These are phyloP conservation scores for Pseudomyrmex cubaensis DNA, from an alignment of 1,140 invertebrate species.

Conservation along the genomic window DNA sequence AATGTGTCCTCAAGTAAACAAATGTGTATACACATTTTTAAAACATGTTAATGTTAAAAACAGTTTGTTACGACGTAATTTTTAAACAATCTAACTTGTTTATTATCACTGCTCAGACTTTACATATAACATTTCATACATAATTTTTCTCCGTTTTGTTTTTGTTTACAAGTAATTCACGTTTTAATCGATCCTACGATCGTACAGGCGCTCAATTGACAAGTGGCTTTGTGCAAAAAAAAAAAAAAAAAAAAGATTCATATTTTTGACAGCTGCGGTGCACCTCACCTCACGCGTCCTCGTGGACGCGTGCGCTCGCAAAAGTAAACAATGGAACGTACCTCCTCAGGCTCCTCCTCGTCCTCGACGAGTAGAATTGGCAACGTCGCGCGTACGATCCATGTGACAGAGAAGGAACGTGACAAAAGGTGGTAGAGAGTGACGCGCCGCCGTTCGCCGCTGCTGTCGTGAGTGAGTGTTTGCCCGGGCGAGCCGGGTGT, in stretches of 20 bases:
- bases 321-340: slow-evolving; percentile 79
- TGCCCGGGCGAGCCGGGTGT: slow-evolving; percentile 82
- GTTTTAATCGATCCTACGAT: neutral
- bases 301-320: slow-evolving; percentile 71
- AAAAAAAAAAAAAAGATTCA: neutral
- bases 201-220: neutral
- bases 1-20: too few species aligned
- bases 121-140: too few species aligned
- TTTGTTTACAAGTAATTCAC: neutral
- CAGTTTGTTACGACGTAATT: too few species aligned
- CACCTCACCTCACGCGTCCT: neutral
- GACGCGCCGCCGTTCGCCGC: slow-evolving; percentile 79
- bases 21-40: too few species aligned
- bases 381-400: slow-evolving; percentile 76
- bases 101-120: too few species aligned
- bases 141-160: neutral
- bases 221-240: neutral
- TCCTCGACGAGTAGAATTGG: slow-evolving; percentile 60
- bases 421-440: slow-evolving; percentile 83
- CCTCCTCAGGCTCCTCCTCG: slow-evolving; percentile 47
- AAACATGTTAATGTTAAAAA: too few species aligned
- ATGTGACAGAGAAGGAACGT: slow-evolving; percentile 84
- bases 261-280: slow-evolving; percentile 43
- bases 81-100: too few species aligned
- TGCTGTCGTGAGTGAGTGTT: slow-evolving; percentile 77